phyloP scores from a whole-genome alignment of 2,113 vertebrate species.

The Clarias macrocephalus region DNA sequence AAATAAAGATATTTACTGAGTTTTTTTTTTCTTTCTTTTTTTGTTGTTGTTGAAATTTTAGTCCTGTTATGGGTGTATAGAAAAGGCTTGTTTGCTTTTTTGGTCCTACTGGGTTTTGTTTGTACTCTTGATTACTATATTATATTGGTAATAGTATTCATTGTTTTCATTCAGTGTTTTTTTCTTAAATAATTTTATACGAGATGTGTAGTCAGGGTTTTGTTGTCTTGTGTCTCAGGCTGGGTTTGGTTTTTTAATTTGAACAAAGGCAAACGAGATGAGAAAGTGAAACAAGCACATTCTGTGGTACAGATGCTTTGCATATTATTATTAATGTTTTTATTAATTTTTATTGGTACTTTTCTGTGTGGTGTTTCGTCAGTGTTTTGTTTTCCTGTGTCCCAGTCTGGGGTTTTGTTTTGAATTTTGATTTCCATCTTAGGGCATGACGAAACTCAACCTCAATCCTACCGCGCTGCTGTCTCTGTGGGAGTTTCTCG shows the following conservation, averaged over 20 bases:
- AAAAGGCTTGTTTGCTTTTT: not conserved
- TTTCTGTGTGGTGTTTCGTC: not conserved
- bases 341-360: not conserved
- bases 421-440: slow-evolving; percentile 17
- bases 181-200: too few species aligned
- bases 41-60: too few species aligned
- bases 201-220: not conserved
- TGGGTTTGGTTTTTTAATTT: too few species aligned
- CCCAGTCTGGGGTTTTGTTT: slow-evolving; percentile 19
- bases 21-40: too few species aligned
- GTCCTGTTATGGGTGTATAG: not conserved
- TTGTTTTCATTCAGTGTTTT: too few species aligned
- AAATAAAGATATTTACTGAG: not conserved
- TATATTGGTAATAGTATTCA: not conserved
- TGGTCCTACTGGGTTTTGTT: not conserved
- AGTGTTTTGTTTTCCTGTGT: not conserved
- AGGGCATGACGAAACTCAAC: slow-evolving; percentile 36
- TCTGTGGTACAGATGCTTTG: too few species aligned
- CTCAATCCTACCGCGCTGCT: slow-evolving; percentile 18
- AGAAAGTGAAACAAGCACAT: not conserved
- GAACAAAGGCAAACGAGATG: not conserved
- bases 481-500: slow-evolving; percentile 29
- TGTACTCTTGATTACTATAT: not conserved
- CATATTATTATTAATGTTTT: not conserved
- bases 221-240: not conserved